Percentiles rank a stretch among this genome's conserved stretches.
Evolutionary conservation across 2,797 vertebrate genomes (phyloP).

Genomic region (Argentina silus): DNA sequence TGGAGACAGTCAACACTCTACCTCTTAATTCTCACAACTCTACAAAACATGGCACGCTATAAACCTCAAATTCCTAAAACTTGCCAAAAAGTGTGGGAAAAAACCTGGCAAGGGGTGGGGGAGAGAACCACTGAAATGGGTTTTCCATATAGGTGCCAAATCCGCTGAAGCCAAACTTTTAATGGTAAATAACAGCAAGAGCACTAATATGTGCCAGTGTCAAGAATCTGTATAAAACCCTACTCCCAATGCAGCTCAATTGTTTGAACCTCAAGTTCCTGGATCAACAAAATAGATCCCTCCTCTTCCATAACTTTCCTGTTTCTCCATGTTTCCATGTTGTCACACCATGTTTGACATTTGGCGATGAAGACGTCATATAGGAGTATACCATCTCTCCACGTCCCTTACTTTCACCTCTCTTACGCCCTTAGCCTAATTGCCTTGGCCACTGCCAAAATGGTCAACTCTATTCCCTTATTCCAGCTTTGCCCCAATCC

Average conservation of each 20-base stretch:
- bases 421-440: conserved; percentile 18
- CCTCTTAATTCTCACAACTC: conserved; percentile 17
- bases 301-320: conserved; percentile 17
- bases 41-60: background rate
- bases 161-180: conserved; percentile 41
- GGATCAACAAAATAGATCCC: conserved; percentile 3
- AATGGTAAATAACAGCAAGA: conserved; percentile 60
- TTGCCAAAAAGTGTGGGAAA: conserved; percentile 25
- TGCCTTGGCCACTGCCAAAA: conserved; percentile 23
- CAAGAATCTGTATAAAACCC: conserved; percentile 35
- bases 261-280: conserved; percentile 9
- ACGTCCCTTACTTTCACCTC: conserved; percentile 30
- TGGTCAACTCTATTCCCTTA: conserved; percentile 24
- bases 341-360: conserved; percentile 37
- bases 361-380: conserved; percentile 37
- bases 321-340: conserved; percentile 36
- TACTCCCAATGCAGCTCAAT: conserved; percentile 24
- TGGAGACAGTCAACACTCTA: conserved; percentile 16
- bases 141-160: conserved; percentile 48
- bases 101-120: conserved; percentile 48
- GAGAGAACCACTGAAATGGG: conserved; percentile 53
- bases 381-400: conserved; percentile 41
- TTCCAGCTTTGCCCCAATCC: conserved; percentile 1
- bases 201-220: conserved; percentile 47
- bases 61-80: conserved; percentile 38